Evolutionary conservation across 2,888 invertebrate genomes (phyloP).

Genomic region (Chymomyza amoena): DNA sequence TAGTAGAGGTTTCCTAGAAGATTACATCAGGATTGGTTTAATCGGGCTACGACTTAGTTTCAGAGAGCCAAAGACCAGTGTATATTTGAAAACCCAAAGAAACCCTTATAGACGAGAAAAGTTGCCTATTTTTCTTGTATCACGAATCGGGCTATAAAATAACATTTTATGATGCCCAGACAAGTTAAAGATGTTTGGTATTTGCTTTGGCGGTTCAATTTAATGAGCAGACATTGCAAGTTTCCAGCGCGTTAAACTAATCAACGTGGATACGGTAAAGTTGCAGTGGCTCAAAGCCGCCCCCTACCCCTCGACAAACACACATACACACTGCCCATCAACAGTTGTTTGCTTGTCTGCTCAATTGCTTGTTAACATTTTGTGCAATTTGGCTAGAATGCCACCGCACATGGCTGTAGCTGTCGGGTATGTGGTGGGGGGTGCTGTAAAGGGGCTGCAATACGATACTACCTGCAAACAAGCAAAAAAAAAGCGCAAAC

Average conservation of each 20-base stretch:
- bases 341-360: slow-evolving; percentile 69
- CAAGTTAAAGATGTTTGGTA: not conserved
- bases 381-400: slow-evolving; percentile 65
- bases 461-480: slow-evolving; percentile 63
- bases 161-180: no score
- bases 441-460: not conserved
- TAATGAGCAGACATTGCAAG: slow-evolving; percentile 64
- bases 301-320: not conserved
- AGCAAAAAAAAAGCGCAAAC: slow-evolving; percentile 64
- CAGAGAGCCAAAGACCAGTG: no score
- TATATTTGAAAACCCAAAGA: no score
- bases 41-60: no score
- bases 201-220: slow-evolving; percentile 50
- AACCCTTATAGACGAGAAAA: no score
- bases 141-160: no score
- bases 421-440: not conserved
- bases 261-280: slow-evolving; percentile 43
- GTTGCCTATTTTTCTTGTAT: no score
- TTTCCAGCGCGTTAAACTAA: slow-evolving; percentile 53
- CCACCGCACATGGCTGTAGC: not conserved
- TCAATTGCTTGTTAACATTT: slow-evolving; percentile 73
- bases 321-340: not conserved
- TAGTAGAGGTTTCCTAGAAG: no score
- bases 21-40: no score
- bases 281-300: not conserved